phyloP scores from a whole-genome alignment of 92 coral and sea anemone species.

The Diadumene lineata region DNA sequence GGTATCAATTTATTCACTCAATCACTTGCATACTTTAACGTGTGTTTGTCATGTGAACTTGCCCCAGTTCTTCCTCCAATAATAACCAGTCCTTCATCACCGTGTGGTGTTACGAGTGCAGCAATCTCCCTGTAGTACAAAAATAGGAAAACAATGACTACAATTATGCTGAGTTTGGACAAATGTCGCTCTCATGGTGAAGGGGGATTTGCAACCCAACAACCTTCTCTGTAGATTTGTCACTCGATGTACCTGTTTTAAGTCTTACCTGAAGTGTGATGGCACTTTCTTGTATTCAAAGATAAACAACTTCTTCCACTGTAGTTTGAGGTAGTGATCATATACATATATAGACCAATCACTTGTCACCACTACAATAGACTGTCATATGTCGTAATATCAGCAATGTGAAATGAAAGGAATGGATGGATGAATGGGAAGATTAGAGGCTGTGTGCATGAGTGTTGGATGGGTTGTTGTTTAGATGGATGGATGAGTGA shows the following conservation, averaged over 20 bases:
- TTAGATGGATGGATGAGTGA: background rate
- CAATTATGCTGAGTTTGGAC: too few species aligned
- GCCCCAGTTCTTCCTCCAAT: constrained; percentile 74
- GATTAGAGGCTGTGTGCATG: background rate
- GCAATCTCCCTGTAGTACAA: constrained; percentile 69
- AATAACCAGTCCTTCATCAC: constrained; percentile 73
- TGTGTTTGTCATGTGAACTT: constrained; percentile 24
- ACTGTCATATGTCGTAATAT: constrained; percentile 41
- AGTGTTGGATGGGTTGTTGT: background rate
- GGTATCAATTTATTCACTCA: too few species aligned
- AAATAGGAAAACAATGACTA: too few species aligned
- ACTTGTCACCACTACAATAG: constrained; percentile 70
- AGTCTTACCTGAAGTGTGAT: constrained; percentile 55
- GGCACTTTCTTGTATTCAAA: constrained; percentile 22
- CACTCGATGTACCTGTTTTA: background rate
- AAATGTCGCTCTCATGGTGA: too few species aligned
- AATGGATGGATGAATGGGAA: background rate
- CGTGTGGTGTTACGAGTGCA: constrained; percentile 36
- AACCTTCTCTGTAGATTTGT: background rate
- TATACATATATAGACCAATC: constrained; percentile 70
- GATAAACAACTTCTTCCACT: constrained; percentile 64
- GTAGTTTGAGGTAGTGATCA: constrained; percentile 59
- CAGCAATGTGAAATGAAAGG: background rate
- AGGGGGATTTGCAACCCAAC: too few species aligned
- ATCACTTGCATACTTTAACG: constrained; percentile 40